A percentile compares a stretch with the other conserved stretches of the same genome.
phyloP scores from a whole-genome alignment of 2,113 vertebrate species.

The Aspidoscelis tigris region DNA sequence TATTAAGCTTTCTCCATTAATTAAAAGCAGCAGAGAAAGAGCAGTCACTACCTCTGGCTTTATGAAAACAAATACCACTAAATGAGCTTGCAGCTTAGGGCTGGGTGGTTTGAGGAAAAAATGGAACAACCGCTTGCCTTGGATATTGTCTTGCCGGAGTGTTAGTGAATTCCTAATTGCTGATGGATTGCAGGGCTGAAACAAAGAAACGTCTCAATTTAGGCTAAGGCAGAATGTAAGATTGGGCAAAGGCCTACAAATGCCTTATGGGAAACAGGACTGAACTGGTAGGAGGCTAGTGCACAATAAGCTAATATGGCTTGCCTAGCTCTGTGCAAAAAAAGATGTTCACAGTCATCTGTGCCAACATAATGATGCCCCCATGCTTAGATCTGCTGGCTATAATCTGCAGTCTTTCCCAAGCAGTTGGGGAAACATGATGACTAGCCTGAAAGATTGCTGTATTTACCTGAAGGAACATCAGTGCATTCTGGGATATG shows the following conservation, averaged over 20 bases:
- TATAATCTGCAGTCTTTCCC: conserved; percentile 7
- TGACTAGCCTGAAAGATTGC: conserved; percentile 22
- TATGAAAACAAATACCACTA: conserved; percentile 68
- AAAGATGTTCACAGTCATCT: conserved; percentile 47
- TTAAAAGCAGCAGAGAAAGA: conserved; percentile 71
- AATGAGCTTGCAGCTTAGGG: conserved; percentile 49
- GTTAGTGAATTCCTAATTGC: conserved; percentile 52
- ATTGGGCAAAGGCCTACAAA: conserved; percentile 30
- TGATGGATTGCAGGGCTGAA: conserved; percentile 13
- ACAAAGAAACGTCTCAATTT: conserved; percentile 1
- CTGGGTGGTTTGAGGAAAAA: conserved; percentile 15
- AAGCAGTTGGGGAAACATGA: conserved; percentile 35
- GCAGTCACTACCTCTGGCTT: conserved; percentile 49
- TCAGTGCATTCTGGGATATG: background rate
- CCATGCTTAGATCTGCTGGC: conserved; percentile 27
- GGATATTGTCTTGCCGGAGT: conserved; percentile 42
- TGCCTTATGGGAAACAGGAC: background rate
- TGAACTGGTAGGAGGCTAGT: conserved; percentile 1
- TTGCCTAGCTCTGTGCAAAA: conserved; percentile 24
- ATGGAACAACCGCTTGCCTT: conserved; percentile 38
- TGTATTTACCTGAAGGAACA: background rate
- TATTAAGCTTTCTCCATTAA: conserved; percentile 78
- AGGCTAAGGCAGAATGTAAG: conserved; percentile 6
- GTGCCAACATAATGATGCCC: conserved; percentile 52
- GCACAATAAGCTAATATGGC: conserved; percentile 15